phyloP scores from a whole-genome alignment of 2,888 invertebrate genomes.

The Coleophora flavipennella region DNA sequence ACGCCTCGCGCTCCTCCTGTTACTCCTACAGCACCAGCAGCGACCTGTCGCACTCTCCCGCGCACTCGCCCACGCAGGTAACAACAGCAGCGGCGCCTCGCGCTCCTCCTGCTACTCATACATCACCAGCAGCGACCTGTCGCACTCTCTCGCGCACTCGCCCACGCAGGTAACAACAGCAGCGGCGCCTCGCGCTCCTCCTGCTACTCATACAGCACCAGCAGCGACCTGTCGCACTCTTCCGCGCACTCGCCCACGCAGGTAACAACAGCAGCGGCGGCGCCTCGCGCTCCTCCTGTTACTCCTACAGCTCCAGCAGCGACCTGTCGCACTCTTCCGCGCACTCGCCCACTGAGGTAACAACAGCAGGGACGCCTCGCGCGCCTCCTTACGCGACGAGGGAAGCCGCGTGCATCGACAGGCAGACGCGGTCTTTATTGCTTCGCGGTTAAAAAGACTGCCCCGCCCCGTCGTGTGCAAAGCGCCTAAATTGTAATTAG shows the following conservation, averaged over 20 bases:
- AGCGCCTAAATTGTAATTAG: too few species aligned
- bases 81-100: conserved; percentile 92
- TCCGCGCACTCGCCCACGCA: conserved; percentile 93
- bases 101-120: conserved; percentile 92
- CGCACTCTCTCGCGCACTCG: conserved; percentile 87
- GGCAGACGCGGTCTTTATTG: too few species aligned
- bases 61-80: conserved; percentile 88
- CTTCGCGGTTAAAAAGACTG: too few species aligned
- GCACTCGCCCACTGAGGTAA: conserved; percentile 27
- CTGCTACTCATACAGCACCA: conserved; percentile 91
- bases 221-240: conserved; percentile 91
- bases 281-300: conserved; percentile 91
- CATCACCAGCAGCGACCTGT: conserved; percentile 87
- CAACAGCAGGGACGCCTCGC: conserved; percentile 92
- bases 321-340: conserved; percentile 89
- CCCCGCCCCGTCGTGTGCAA: too few species aligned
- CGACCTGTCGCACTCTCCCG: conserved; percentile 91
- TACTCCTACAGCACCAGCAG: conserved; percentile 93
- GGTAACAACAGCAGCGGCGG: conserved; percentile 88
- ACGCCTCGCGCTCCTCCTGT: conserved; percentile 90
- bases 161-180: too few species aligned
- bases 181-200: conserved; percentile 83
- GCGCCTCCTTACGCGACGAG: conserved; percentile 88
- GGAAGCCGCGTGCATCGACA: conserved; percentile 89
- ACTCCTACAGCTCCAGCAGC: conserved; percentile 87